Percentiles rank a stretch among this genome's conserved stretches.
Evolutionary conservation across 2,888 invertebrate species (phyloP).

Genomic region (Ichneumoninae sp.): DNA sequence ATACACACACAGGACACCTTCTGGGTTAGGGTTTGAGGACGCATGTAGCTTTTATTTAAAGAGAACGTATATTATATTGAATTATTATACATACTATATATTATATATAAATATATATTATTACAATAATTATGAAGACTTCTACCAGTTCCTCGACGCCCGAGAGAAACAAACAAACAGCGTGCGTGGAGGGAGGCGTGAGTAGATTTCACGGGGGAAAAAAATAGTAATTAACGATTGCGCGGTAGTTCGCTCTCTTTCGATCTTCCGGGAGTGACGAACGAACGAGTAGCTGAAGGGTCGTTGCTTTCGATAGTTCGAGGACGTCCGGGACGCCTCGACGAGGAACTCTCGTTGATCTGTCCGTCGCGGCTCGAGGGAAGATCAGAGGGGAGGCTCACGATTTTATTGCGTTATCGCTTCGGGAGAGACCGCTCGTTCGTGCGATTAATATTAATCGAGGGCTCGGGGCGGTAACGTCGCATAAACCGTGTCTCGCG

Average conservation of each 20-base stretch:
- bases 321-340: background rate
- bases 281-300: constrained; percentile 4
- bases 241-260: constrained; percentile 1
- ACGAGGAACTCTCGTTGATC: background rate
- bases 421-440: constrained; percentile 34
- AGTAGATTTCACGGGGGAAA: constrained; percentile 36
- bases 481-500: constrained; percentile 14
- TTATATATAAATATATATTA: constrained; percentile 71
- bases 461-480: constrained; percentile 24
- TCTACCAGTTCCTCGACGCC: constrained; percentile 64
- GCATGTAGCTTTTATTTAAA: constrained; percentile 77
- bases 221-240: constrained; percentile 33
- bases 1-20: constrained; percentile 63
- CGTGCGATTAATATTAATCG: constrained; percentile 38
- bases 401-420: constrained; percentile 27
- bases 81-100: constrained; percentile 76
- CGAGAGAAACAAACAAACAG: constrained; percentile 49
- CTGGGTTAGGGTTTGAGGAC: constrained; percentile 75
- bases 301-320: background rate
- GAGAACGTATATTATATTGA: constrained; percentile 73
- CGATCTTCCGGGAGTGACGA: constrained; percentile 20
- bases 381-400: constrained; percentile 28
- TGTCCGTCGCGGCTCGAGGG: constrained; percentile 13
- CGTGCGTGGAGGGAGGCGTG: constrained; percentile 44
- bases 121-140: constrained; percentile 65